Base-by-base conservation (phyloP, 35 echinoderm and acorn worm species). In the Strongylocentrotus purpuratus region DNA sequence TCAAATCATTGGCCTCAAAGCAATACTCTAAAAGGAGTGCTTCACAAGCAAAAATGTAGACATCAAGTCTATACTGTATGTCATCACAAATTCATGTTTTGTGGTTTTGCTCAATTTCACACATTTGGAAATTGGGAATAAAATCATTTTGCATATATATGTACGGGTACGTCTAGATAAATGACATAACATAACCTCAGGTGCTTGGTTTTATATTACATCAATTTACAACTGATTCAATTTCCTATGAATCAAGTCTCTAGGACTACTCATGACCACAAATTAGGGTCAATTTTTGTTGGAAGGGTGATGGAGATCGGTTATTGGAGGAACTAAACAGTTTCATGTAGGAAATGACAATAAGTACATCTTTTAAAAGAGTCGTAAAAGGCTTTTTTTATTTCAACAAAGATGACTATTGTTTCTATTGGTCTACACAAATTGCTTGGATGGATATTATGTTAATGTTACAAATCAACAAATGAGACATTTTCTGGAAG, bases 191-290 rank as follows among this genome's bases (percentile, higher is more conserved):
- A 59, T 14, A 78, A 78, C 65, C 65, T 28, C 7, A 78, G 20
- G 65, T 78, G 65, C 22, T 28, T 78, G 65, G 65, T 28, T 78
- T 28, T 78, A 78, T 78, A 78, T 78, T 78, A 78, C 65, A 78
- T 28, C 20, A 28, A 78, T 22, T 78, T 78, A 78, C 6, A 78
- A 78, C 25, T 78, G 20, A 78, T 78, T 78, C 65, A 78, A 78
- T 78, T 78, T 78, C 65, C 65, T 78, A 78, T 78, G 65, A 78
- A 78, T 78, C 65, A 78, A 59, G 65, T 78, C 20, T 78, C 25
- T 78, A 22, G 25, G 65, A 78, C 65, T 78, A 78, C 65, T 78
- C 65, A 78, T 25, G 18, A n/a, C 7, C 25, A 5, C 65, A 78
- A 28, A 78, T n/a, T n/a, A 78, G 22, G 7, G 28, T 0, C 7